Evolutionary conservation across 2,888 invertebrate genomes (phyloP).

Genomic region (Cerastis rubricosa): DNA sequence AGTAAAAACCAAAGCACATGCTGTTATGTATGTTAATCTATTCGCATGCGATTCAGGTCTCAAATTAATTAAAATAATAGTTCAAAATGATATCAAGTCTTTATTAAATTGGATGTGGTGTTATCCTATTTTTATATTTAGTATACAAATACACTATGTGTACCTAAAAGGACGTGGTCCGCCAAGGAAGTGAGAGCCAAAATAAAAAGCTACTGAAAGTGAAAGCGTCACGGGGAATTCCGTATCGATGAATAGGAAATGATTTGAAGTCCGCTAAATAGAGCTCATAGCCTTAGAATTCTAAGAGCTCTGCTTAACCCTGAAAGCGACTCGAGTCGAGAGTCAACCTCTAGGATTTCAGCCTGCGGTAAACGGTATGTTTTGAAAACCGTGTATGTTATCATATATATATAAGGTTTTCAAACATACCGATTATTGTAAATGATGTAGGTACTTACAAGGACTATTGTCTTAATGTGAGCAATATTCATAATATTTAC

Average conservation of each 20-base stretch:
- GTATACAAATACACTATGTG: background rate
- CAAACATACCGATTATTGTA: constrained; percentile 5
- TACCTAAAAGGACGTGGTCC: no score
- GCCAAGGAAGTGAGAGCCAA: background rate
- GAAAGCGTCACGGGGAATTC: background rate
- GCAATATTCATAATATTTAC: constrained; percentile 21
- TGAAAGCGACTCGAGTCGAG: constrained; percentile 10
- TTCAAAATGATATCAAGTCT: constrained; percentile 11
- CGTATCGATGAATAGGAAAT: background rate
- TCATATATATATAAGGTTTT: background rate
- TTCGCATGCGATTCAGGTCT: constrained; percentile 30
- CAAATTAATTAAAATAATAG: background rate
- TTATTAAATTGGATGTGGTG: background rate
- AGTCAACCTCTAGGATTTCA: background rate
- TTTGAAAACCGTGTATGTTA: no score
- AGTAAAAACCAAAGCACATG: constrained; percentile 42
- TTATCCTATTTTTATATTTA: constrained; percentile 1
- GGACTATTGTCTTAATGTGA: constrained; percentile 7
- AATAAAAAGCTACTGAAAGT: background rate
- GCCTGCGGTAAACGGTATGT: no score
- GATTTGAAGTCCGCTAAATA: background rate
- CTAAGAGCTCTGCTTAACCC: background rate
- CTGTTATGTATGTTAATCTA: constrained; percentile 34
- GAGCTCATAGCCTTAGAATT: background rate
- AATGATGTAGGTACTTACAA: constrained; percentile 10